Evolutionary conservation across 2,888 invertebrate species (phyloP).

Genomic region (Drosophila setosimentum): DNA sequence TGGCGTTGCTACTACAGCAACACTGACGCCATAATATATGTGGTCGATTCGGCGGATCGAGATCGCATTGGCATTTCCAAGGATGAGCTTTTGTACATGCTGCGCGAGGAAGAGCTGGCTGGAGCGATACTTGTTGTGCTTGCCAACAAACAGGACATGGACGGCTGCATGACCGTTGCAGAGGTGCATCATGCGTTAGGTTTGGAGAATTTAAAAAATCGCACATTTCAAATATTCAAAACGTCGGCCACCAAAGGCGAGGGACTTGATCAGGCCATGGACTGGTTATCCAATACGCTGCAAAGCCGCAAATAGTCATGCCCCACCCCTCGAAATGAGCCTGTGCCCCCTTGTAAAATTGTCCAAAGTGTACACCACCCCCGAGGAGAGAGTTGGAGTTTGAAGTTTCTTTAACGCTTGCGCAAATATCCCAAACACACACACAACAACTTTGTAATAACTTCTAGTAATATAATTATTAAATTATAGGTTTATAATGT

Average conservation of each 20-base stretch:
- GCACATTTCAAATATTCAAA: slow-evolving; percentile 98
- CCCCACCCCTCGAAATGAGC: slow-evolving; percentile 23
- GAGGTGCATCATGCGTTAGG: slow-evolving; percentile 99
- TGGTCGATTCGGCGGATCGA: slow-evolving; percentile 99
- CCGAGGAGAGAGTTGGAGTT: slow-evolving; percentile 46
- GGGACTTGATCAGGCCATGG: slow-evolving; percentile 99
- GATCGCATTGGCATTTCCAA: slow-evolving; percentile 99
- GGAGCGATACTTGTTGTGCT: slow-evolving; percentile 98
- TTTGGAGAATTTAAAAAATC: slow-evolving; percentile 96
- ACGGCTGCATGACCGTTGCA: slow-evolving; percentile 97
- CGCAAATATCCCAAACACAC: slow-evolving; percentile 56
- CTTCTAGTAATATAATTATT: slow-evolving; percentile 81
- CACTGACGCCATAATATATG: slow-evolving; percentile 99
- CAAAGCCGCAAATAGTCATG: slow-evolving; percentile 92
- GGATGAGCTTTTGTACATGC: slow-evolving; percentile 98
- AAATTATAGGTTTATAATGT: slow-evolving; percentile 78
- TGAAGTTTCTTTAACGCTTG: slow-evolving; percentile 64
- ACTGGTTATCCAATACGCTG: slow-evolving; percentile 97
- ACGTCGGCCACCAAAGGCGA: slow-evolving; percentile 99
- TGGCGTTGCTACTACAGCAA: slow-evolving; percentile 99
- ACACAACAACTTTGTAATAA: slow-evolving; percentile 77
- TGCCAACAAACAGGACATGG: slow-evolving; percentile 99
- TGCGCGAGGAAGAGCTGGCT: slow-evolving; percentile 98
- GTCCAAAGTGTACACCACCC: slow-evolving; percentile 64
- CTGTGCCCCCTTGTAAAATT: slow-evolving; percentile 72